Percentiles rank a stretch among this genome's conserved stretches.
phyloP scores from a whole-genome alignment of 2,888 invertebrate genomes.

The Dryobotodes eremita region DNA sequence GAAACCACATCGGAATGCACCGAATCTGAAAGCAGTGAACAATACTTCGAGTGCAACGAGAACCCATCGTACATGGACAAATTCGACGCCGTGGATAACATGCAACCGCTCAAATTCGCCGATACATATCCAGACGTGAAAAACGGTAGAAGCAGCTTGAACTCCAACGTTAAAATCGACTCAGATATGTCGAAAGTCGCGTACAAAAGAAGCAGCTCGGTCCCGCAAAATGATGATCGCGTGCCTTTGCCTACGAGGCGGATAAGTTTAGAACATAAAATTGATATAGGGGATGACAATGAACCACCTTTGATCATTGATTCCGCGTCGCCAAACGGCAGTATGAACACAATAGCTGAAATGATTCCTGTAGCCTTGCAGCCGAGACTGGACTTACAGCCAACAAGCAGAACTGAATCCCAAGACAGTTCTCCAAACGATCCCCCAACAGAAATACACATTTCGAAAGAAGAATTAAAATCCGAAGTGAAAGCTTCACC shows the following conservation, averaged over 20 bases:
- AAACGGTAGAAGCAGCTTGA: constrained; percentile 76
- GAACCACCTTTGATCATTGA: constrained; percentile 89
- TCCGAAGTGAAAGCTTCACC: constrained; percentile 84
- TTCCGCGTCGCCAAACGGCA: constrained; percentile 84
- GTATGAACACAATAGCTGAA: constrained; percentile 88
- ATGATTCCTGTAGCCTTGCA: constrained; percentile 86
- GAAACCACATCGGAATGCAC: constrained; percentile 90
- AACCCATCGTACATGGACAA: constrained; percentile 81
- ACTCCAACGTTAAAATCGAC: constrained; percentile 79
- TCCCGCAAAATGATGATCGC: constrained; percentile 85
- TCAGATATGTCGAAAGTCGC: constrained; percentile 85
- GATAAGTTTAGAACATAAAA: constrained; percentile 88
- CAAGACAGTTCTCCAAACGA: constrained; percentile 87
- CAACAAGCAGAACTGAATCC: constrained; percentile 81
- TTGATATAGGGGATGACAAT: constrained; percentile 88
- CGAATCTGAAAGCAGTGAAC: constrained; percentile 89
- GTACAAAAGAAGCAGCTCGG: constrained; percentile 86
- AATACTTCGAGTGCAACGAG: constrained; percentile 88
- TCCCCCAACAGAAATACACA: constrained; percentile 87
- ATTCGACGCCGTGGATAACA: constrained; percentile 79
- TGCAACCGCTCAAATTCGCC: constrained; percentile 79
- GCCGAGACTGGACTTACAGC: constrained; percentile 82
- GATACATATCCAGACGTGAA: constrained; percentile 79
- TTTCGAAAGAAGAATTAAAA: constrained; percentile 81
- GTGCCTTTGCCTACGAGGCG: constrained; percentile 81